phyloP scores from a whole-genome alignment of 2,113 vertebrate species.

The Leucopternis melanops region DNA sequence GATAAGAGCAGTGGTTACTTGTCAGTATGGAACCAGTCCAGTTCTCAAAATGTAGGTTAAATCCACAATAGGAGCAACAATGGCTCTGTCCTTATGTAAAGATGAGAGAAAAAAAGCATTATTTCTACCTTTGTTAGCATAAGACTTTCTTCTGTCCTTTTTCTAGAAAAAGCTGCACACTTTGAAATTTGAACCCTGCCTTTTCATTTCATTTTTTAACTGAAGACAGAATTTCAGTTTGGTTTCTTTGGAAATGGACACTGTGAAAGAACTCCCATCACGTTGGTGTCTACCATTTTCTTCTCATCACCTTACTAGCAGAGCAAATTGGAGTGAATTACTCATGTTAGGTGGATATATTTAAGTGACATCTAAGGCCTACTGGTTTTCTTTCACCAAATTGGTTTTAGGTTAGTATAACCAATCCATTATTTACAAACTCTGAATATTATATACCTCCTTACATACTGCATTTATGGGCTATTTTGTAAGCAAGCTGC shows the following conservation, averaged over 20 bases:
- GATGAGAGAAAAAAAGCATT: background rate
- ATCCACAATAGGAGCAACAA: background rate
- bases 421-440: background rate
- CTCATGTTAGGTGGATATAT: background rate
- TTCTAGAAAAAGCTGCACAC: background rate
- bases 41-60: conserved; percentile 1
- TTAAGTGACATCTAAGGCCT: background rate
- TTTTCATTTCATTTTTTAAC: background rate
- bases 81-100: background rate
- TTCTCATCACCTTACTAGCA: background rate
- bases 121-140: conserved; percentile 23
- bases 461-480: background rate
- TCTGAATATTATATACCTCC: background rate
- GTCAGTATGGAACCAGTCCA: background rate
- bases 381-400: background rate
- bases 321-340: background rate
- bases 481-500: background rate
- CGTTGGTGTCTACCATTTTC: background rate
- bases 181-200: background rate
- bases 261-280: background rate
- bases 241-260: background rate
- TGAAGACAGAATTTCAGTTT: background rate
- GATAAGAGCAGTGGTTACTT: background rate
- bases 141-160: background rate
- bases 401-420: background rate